These are phyloP conservation scores for Lateolabrax maculatus DNA, from an alignment of 2,797 vertebrate species.

Conservation along the genomic window DNA sequence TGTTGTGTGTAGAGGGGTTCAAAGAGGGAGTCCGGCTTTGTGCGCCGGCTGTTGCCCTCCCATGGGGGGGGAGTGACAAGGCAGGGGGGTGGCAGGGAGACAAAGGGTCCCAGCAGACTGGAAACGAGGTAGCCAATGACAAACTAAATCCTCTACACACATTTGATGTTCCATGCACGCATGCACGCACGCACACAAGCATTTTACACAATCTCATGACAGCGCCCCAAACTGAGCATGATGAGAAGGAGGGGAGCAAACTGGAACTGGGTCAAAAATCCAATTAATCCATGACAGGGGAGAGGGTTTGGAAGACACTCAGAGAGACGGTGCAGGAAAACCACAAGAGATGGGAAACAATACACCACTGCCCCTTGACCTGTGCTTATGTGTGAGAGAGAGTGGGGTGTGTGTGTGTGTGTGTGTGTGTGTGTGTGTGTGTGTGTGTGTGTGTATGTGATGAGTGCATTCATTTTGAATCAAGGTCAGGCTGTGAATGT, in stretches of 20 bases:
- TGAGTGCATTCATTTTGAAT: conserved; percentile 28
- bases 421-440: conserved; percentile 27
- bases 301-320: conserved; percentile 50
- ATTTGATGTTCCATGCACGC: conserved; percentile 8
- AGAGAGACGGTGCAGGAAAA: conserved; percentile 52
- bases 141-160: conserved; percentile 58
- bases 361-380: conserved; percentile 49
- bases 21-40: conserved; percentile 56
- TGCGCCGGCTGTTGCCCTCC: conserved; percentile 51
- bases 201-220: conserved; percentile 52
- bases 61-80: conserved; percentile 20
- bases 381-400: conserved; percentile 31
- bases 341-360: conserved; percentile 58
- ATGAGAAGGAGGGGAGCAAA: conserved; percentile 53
- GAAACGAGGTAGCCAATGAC: conserved; percentile 54
- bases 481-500: conserved; percentile 40
- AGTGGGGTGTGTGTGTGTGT: conserved; percentile 18
- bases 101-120: conserved; percentile 70
- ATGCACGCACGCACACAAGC: conserved; percentile 16
- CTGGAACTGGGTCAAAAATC: conserved; percentile 81
- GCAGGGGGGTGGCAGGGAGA: conserved; percentile 38
- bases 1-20: conserved; percentile 33
- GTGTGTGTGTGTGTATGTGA: conserved; percentile 27
- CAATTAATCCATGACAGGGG: conserved; percentile 81
- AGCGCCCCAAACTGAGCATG: conserved; percentile 23